phyloP scores from a whole-genome alignment of 53 echinoderm and acorn worm species.

The Holothuria scabra region DNA sequence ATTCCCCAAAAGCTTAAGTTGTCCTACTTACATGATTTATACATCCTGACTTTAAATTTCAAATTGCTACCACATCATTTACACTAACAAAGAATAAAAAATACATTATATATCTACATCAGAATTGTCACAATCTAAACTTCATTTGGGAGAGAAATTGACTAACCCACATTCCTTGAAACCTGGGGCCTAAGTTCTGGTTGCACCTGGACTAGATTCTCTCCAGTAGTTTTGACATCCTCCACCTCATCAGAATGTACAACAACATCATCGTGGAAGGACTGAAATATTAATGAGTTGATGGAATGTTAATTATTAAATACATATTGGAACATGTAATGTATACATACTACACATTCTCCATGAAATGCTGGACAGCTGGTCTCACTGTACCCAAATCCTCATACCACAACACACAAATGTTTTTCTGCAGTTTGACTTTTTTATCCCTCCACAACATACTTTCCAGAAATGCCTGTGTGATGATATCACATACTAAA shows the following conservation, averaged over 20 bases:
- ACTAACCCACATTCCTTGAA: constrained; percentile 70
- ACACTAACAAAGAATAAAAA: background rate
- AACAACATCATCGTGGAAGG: constrained; percentile 83
- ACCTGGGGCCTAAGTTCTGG: constrained; percentile 77
- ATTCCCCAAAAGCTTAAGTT: too few relatives aligned
- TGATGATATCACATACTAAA: too few relatives aligned
- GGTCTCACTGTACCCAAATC: too few relatives aligned
- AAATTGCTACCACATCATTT: background rate
- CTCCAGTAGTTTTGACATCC: constrained; percentile 75
- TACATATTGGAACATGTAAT: background rate
- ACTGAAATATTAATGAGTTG: constrained; percentile 39
- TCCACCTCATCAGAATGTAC: constrained; percentile 84
- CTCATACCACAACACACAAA: too few relatives aligned
- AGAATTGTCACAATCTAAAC: background rate
- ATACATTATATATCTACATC: background rate
- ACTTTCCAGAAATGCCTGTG: too few relatives aligned
- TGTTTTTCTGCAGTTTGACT: too few relatives aligned
- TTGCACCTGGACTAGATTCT: constrained; percentile 73
- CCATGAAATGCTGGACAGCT: too few relatives aligned
- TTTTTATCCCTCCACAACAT: too few relatives aligned
- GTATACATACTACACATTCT: too few relatives aligned
- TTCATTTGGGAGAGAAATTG: background rate
- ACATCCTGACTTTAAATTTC: too few relatives aligned
- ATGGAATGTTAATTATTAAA: background rate
- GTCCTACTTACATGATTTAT: too few relatives aligned